Conservation (phyloP, 1,140 invertebrate genomes). For the Thalassaphorura encarpata region DNA sequence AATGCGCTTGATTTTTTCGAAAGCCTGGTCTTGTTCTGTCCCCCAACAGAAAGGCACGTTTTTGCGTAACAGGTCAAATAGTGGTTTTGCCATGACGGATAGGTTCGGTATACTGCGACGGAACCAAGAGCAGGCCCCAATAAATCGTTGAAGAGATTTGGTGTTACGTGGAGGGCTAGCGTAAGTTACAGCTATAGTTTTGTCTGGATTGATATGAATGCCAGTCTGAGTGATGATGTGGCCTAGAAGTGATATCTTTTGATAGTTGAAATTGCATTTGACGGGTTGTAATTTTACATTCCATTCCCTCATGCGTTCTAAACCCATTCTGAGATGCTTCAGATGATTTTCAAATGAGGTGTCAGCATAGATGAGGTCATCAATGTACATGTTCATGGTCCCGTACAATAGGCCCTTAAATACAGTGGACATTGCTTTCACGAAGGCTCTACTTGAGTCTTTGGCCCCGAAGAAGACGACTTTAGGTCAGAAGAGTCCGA, state of each 20-base stretch:
- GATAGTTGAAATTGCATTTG: constrained; percentile 38
- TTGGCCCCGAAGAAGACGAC: too few species aligned
- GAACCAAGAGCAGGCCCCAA: constrained; percentile 42
- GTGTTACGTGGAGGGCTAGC: constrained; percentile 34
- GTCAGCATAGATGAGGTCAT: too few species aligned
- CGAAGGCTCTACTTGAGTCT: too few species aligned
- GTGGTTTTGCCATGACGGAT: constrained; percentile 34
- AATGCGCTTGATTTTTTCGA: not conserved
- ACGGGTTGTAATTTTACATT: constrained; percentile 30
- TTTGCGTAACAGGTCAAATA: constrained; percentile 35
- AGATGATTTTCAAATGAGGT: too few species aligned
- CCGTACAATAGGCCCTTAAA: too few species aligned
- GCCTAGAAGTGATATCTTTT: constrained; percentile 36
- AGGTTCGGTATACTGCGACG: constrained; percentile 38
- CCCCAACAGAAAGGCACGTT: not conserved
- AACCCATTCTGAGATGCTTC: too few species aligned
- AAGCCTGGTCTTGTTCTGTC: not conserved
- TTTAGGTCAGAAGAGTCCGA: too few species aligned
- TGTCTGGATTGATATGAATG: constrained; percentile 36
- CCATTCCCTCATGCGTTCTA: too few species aligned
- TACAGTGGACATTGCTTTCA: too few species aligned
- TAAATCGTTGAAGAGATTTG: constrained; percentile 36
- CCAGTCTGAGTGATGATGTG: constrained; percentile 35
- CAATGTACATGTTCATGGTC: too few species aligned
- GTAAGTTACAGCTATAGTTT: constrained; percentile 36